A percentile compares a stretch with the other conserved stretches of the same genome.
Evolutionary conservation across 1,140 invertebrate genomes (phyloP).

Genomic region (Galleria mellonella): DNA sequence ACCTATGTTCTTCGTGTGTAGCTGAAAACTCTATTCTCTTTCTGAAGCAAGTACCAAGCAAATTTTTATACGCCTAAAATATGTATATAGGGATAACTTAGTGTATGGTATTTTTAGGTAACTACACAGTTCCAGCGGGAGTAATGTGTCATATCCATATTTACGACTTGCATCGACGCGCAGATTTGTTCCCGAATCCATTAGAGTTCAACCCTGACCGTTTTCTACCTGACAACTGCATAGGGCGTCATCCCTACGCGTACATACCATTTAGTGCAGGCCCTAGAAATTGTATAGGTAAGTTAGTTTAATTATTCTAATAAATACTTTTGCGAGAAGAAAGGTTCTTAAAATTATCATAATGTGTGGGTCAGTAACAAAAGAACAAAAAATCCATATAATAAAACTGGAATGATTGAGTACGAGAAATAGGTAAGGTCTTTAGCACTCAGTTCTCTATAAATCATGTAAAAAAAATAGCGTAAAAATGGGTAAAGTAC

Average conservation of each 20-base stretch:
- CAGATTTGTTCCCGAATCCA: slow-evolving; percentile 75
- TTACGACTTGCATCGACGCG: slow-evolving; percentile 73
- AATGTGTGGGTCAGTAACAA: no score
- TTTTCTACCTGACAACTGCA: slow-evolving; percentile 70
- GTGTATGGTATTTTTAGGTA: no score
- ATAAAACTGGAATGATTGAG: neutral
- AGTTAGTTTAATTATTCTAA: no score
- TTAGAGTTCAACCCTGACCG: slow-evolving; percentile 77
- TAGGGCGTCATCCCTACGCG: slow-evolving; percentile 70
- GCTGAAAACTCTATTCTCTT: no score
- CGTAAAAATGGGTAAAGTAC: neutral
- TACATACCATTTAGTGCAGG: slow-evolving; percentile 84
- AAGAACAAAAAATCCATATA: no score
- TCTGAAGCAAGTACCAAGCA: no score
- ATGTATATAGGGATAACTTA: no score
- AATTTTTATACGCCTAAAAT: no score
- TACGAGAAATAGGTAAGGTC: neutral
- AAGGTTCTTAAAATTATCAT: no score
- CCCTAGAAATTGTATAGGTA: slow-evolving; percentile 78
- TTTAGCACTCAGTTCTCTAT: neutral
- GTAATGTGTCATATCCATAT: slow-evolving; percentile 74
- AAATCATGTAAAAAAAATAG: neutral
- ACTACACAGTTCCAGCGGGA: slow-evolving; percentile 72
- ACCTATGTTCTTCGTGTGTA: no score
- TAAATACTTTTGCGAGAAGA: no score